Conservation (phyloP, 2,888 invertebrate genomes). For the Heliconius ismenius region DNA sequence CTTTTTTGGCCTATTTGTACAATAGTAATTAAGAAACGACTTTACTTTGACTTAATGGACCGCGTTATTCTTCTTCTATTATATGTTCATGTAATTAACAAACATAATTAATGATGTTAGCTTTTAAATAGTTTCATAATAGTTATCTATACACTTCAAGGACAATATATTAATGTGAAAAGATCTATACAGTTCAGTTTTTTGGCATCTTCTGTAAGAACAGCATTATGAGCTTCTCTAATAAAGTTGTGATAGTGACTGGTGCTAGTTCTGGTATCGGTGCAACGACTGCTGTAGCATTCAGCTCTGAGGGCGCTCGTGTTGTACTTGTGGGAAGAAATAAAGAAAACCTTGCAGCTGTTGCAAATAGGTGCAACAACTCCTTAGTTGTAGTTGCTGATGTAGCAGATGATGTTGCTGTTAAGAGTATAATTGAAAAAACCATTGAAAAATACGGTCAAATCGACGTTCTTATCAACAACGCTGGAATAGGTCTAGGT, state of each 20-base stretch:
- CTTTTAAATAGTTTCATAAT: neutral
- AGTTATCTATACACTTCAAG: neutral
- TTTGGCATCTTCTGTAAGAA: neutral
- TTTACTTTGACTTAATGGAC: neutral
- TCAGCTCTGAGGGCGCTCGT: constrained; percentile 55
- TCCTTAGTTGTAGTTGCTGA: constrained; percentile 31
- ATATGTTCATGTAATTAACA: neutral
- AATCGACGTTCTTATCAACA: constrained; percentile 54
- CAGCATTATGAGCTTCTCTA: constrained; percentile 14
- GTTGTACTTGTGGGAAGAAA: constrained; percentile 54
- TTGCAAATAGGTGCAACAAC: constrained; percentile 30
- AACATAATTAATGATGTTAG: neutral
- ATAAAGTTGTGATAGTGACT: constrained; percentile 50
- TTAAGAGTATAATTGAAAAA: constrained; percentile 44
- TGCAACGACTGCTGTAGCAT: constrained; percentile 53
- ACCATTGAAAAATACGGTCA: constrained; percentile 49
- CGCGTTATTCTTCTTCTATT: neutral
- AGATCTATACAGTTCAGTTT: neutral
- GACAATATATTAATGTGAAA: neutral
- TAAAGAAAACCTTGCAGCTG: constrained; percentile 31
- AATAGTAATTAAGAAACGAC: neutral
- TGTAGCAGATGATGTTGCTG: constrained; percentile 31
- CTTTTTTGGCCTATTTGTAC: neutral
- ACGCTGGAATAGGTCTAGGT: constrained; percentile 48
- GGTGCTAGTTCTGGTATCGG: constrained; percentile 64